Evolutionary conservation across 2,888 invertebrate genomes (phyloP).

Genomic region (Schizotus pectinicornis): DNA sequence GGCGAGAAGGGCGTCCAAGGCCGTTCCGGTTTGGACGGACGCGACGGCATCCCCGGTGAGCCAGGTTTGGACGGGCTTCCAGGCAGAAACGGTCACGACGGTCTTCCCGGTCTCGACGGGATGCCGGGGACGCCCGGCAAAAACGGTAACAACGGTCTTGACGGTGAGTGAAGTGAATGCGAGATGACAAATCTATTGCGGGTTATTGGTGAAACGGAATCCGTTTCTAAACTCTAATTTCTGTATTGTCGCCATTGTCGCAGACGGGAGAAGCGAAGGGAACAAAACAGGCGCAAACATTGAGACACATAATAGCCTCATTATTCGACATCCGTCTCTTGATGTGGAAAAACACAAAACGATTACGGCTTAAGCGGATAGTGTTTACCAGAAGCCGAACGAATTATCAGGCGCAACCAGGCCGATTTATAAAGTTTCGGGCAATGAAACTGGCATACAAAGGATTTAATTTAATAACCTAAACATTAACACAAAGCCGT

Average conservation of each 20-base stretch:
- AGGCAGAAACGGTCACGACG: slow-evolving; percentile 84
- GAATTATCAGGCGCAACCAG: background rate
- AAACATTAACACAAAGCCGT: slow-evolving; percentile 1
- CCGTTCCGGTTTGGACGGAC: slow-evolving; percentile 78
- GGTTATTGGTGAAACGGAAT: background rate
- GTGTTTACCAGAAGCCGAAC: background rate
- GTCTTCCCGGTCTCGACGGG: slow-evolving; percentile 73
- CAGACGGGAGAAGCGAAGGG: background rate
- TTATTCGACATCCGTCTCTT: background rate
- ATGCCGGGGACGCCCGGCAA: slow-evolving; percentile 74
- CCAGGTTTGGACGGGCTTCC: slow-evolving; percentile 88
- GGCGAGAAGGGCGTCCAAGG: slow-evolving; percentile 70
- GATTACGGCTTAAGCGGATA: background rate
- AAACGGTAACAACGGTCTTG: slow-evolving; percentile 68
- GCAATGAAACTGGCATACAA: background rate
- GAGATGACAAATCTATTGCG: background rate
- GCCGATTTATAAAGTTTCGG: too few species aligned
- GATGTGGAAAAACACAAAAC: background rate
- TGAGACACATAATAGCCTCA: background rate
- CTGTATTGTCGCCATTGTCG: background rate
- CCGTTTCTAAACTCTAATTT: background rate
- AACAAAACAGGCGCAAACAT: slow-evolving; percentile 1
- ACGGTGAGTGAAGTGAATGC: slow-evolving; percentile 10
- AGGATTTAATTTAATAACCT: slow-evolving; percentile 5
- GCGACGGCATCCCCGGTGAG: slow-evolving; percentile 89